Base-by-base conservation (phyloP, 2,888 invertebrate genomes). In the Gari tellinella region DNA sequence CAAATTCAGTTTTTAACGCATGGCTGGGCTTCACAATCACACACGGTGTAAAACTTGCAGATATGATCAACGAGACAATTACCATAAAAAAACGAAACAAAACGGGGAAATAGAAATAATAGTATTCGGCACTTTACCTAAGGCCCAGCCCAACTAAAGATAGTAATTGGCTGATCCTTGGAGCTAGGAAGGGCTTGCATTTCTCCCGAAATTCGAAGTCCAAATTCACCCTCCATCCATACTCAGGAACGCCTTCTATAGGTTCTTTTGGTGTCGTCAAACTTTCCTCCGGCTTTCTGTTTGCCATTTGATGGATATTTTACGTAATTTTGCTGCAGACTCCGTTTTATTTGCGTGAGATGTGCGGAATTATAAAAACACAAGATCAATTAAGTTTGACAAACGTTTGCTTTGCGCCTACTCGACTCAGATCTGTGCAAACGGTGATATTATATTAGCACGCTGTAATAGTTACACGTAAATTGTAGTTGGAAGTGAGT, bases 61-160 rank as follows among this genome's bases (percentile, higher is more conserved):
- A n/a, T n/a, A n/a, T n/a, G n/a, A n/a, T n/a, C n/a, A 8, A 14
- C 14, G 8, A 12, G 40, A 40, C 40, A 14, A 40, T 12, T 40
- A 12, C 40, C 8, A 14, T 40, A 14, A 40, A 40, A 14, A 12
- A 40, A 15, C 17, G 12, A 17, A 46, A 8, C n/a, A 8, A 46
- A 46, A 14, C 14, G 25, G 49, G 49, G 25, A 19, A 51, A 25
- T 23, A 31, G 52, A 26, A 23, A 41, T 15, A 37, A 15, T 46
- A 31, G 12, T 46, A 19, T 43, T 17, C 15, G 10, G 15, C 48
- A 62, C n/a, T 95, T 85, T 85, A 96, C 96, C 97, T 95, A 86
- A 95, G 93, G 61, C 94, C 93, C 55, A 97, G 90, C 5, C 95
- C 95, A 87, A 96, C 91, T 88, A 96, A 92, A 23, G 94, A 94